Base-by-base conservation (phyloP, 2,797 vertebrate genomes). In the Sciurus carolinensis region DNA sequence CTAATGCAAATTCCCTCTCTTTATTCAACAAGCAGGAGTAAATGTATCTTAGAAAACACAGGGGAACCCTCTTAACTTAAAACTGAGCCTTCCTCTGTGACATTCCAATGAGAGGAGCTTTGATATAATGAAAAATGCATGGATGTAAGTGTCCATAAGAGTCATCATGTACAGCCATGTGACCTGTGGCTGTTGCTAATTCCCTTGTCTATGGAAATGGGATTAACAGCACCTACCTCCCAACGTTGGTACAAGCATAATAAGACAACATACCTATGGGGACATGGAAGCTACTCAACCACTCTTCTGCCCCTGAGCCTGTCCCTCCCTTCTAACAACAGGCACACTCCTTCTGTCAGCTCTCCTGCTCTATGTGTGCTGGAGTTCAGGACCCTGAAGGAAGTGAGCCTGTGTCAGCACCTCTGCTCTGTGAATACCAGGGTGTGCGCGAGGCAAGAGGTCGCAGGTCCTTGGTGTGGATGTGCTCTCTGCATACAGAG, bases 21-120 rank as follows among this genome's bases (percentile, higher is more conserved):
- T 33, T 50, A 7, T 14, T 75, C 17, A 72, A 33, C 10, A 44
- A 28, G 14, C 20, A 71, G 5, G 22, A 7, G 20, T 4, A 44
- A 2, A 0, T 15, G 2, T 57, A 66, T 57, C 24, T 87, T 50
- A 83, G 39, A 71, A 96, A 93, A 15, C 18, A 62, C 95, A 47
- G 18, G 47, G 67, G 9, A 39, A 77, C 42, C 54, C 62, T 76
- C 20, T 42, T 86, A 47, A 72, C 36, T 92, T 64, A 66, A 89
- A 94, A 93, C 75, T 64, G 80, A 85, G 54, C 85, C 69, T 52
- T 73, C 11, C 0, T 96, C 57, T 54, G 47, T 44, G 17, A 93
- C n/a, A 92, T 94, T 5, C 28, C 0, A 85, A 39, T 86, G 28
- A 81, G 1, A 69, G 36, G 13, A 59, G 14, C 4, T 73, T 47